These are phyloP conservation scores for Aurelia coerulea DNA, from an alignment of 30 jellyfish, hydroid and myxozoan genomes.

Conservation along the genomic window DNA sequence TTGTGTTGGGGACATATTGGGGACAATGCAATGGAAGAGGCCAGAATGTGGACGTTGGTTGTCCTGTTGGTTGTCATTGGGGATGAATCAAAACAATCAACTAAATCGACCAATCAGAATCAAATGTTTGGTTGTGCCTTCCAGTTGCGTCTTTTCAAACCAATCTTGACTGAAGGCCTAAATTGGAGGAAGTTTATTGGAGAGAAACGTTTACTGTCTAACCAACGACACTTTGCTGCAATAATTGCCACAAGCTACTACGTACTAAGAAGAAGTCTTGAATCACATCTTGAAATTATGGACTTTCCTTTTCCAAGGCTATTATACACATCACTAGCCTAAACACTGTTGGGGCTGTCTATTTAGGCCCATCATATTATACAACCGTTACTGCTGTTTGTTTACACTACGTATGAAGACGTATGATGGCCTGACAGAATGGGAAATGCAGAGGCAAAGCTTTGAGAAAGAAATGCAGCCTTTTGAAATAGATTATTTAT, in stretches of 20 bases:
- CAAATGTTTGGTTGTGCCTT: constrained; percentile 13
- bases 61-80: constrained; percentile 45
- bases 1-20: too few species aligned
- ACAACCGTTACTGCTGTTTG: too few species aligned
- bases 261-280: not conserved
- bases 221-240: not conserved
- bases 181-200: not conserved
- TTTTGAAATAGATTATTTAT: too few species aligned
- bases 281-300: too few species aligned
- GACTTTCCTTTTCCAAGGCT: too few species aligned
- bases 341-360: too few species aligned
- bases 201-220: not conserved
- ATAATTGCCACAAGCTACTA: not conserved
- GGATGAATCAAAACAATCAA: constrained; percentile 55
- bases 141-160: constrained; percentile 66
- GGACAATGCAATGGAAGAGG: too few species aligned
- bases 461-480: too few species aligned
- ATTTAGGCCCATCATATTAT: too few species aligned
- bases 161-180: not conserved
- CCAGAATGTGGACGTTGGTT: too few species aligned
- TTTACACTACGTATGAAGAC: not conserved
- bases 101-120: constrained; percentile 40
- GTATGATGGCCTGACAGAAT: not conserved
- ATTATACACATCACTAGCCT: too few species aligned
- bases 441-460: too few species aligned